Evolutionary conservation across 2,113 vertebrate species (phyloP).

Genomic region (Candoia aspera): DNA sequence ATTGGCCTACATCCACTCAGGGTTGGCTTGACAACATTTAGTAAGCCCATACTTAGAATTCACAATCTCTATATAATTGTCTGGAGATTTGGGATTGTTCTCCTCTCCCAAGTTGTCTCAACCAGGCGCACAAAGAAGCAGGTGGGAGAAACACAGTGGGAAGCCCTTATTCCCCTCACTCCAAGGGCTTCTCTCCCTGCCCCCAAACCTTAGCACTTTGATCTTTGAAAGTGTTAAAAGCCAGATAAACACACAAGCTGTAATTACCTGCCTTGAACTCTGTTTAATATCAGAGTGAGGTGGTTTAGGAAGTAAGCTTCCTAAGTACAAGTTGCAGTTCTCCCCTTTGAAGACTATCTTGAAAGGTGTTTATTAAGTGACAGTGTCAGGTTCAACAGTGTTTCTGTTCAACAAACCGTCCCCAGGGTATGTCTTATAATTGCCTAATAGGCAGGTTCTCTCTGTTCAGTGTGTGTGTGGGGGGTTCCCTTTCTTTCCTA

Average conservation of each 20-base stretch:
- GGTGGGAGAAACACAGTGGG: not conserved
- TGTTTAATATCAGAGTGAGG: not conserved
- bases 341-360: slow-evolving; percentile 2
- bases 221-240: not conserved
- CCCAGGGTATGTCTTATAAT: not conserved
- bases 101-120: not conserved
- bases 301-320: not conserved
- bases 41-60: not conserved
- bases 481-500: not conserved
- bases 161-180: not conserved
- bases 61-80: not conserved
- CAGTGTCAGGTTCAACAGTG: not conserved
- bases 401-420: slow-evolving; percentile 27
- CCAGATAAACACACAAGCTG: slow-evolving; percentile 1
- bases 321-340: not conserved
- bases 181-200: not conserved
- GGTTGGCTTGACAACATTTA: not conserved
- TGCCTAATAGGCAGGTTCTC: not conserved
- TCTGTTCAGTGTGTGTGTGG: not conserved
- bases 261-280: slow-evolving; percentile 25
- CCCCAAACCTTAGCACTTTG: not conserved
- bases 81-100: not conserved
- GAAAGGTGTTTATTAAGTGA: slow-evolving; percentile 18
- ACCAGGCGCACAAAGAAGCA: not conserved
- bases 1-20: not conserved